phyloP scores from a whole-genome alignment of 2,888 invertebrate genomes.

The Noctua janthe region DNA sequence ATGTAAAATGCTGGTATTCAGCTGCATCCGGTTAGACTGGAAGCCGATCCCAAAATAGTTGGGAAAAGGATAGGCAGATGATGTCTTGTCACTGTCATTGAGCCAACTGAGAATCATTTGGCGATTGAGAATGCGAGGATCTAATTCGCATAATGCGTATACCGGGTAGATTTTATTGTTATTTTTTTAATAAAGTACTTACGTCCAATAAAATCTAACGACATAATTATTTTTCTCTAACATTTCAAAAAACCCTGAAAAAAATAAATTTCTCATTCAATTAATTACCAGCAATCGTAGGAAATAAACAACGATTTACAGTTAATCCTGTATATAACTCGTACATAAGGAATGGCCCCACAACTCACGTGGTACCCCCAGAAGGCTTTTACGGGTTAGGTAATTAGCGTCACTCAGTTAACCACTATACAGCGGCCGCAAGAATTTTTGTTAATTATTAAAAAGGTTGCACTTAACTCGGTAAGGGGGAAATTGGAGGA shows the following conservation, averaged over 20 bases:
- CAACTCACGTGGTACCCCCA: constrained; percentile 79
- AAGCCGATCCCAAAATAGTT: too few relatives aligned
- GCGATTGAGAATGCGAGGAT: neutral
- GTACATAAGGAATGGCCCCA: constrained; percentile 82
- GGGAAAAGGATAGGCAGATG: too few relatives aligned
- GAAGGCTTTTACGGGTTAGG: constrained; percentile 88
- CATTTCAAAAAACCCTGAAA: constrained; percentile 27
- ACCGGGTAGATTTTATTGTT: neutral
- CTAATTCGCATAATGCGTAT: neutral
- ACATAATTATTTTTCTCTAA: neutral
- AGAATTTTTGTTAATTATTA: constrained; percentile 89
- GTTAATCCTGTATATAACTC: constrained; percentile 77
- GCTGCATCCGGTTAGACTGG: too few relatives aligned
- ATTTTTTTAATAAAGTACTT: neutral
- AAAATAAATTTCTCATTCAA: constrained; percentile 44
- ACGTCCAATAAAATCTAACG: constrained; percentile 11
- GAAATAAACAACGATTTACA: constrained; percentile 75
- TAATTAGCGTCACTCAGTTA: constrained; percentile 90
- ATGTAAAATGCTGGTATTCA: too few relatives aligned
- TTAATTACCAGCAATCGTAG: constrained; percentile 64
- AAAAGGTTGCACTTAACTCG: constrained; percentile 88
- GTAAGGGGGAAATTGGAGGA: constrained; percentile 63
- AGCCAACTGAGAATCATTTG: neutral
- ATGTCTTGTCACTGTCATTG: neutral
- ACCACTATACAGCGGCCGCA: constrained; percentile 82